Evolutionary conservation across 2,113 vertebrate genomes (phyloP).

Genomic region (Cromileptes altivelis): DNA sequence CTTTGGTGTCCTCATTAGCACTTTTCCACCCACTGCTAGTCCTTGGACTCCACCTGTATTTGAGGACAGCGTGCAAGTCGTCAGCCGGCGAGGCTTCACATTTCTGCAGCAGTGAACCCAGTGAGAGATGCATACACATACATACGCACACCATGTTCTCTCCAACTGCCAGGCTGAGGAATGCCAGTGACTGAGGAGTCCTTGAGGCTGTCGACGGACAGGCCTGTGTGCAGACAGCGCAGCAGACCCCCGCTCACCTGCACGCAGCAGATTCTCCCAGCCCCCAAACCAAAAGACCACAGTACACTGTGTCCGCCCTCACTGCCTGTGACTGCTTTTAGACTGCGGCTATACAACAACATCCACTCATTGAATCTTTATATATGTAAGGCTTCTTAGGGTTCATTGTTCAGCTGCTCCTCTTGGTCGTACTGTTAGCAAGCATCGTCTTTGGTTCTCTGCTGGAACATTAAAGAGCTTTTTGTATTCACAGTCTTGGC

Average conservation of each 20-base stretch:
- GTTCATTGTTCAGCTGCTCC: background rate
- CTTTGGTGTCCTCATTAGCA: background rate
- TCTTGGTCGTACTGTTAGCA: background rate
- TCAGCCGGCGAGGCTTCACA: conserved; percentile 48
- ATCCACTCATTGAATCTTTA: background rate
- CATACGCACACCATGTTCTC: conserved; percentile 34
- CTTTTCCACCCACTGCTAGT: background rate
- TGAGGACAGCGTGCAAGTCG: conserved; percentile 27
- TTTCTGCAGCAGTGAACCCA: conserved; percentile 38
- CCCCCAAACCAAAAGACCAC: conserved; percentile 43
- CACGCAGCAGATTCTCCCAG: conserved; percentile 32
- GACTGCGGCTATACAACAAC: conserved; percentile 1
- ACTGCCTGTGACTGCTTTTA: conserved; percentile 18
- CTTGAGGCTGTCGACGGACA: conserved; percentile 73
- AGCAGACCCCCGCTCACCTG: conserved; percentile 68
- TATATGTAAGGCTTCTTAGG: conserved; percentile 1
- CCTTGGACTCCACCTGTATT: background rate
- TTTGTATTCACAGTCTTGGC: conserved; percentile 34
- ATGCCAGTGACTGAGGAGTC: conserved; percentile 74
- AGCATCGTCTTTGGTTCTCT: background rate
- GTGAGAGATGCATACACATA: conserved; percentile 33
- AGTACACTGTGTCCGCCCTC: conserved; percentile 13
- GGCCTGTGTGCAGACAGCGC: conserved; percentile 47
- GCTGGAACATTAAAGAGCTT: conserved; percentile 24
- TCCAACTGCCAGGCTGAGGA: conserved; percentile 66